Percentiles rank a stretch among this genome's conserved stretches.
phyloP scores from a whole-genome alignment of 2,797 vertebrate genomes.

The Dallia pectoralis region DNA sequence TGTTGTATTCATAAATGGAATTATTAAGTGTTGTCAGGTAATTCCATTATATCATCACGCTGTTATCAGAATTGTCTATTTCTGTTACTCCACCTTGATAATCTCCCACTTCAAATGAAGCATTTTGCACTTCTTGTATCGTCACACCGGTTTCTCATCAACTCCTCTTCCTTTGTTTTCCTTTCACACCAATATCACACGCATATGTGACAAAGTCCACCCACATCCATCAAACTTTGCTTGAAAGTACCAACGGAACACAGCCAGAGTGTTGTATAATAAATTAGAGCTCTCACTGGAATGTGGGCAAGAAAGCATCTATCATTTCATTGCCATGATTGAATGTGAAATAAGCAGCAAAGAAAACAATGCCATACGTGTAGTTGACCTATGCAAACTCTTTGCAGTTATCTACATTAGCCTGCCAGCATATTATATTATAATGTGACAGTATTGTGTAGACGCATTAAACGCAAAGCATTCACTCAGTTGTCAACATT shows the following conservation, averaged over 20 bases:
- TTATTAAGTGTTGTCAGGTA: conserved; percentile 52
- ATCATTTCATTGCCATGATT: conserved; percentile 38
- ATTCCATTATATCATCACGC: conserved; percentile 68
- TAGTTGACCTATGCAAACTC: not conserved
- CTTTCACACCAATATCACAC: conserved; percentile 77
- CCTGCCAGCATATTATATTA: not conserved
- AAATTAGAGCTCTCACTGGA: conserved; percentile 52
- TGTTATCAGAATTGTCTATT: conserved; percentile 76
- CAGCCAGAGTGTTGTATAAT: conserved; percentile 55
- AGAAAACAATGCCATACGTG: not conserved
- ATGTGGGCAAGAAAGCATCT: conserved; percentile 61
- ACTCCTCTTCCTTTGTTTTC: conserved; percentile 72
- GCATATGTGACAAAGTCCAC: conserved; percentile 72
- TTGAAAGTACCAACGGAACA: conserved; percentile 60
- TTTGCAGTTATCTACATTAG: not conserved
- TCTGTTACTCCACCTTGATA: conserved; percentile 72
- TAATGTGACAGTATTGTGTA: not conserved
- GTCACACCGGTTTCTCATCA: conserved; percentile 64
- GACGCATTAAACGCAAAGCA: not conserved
- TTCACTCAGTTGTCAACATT: not conserved
- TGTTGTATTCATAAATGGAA: not conserved
- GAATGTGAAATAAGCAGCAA: not conserved
- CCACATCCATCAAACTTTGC: conserved; percentile 74
- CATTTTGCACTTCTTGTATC: conserved; percentile 71
- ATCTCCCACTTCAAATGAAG: conserved; percentile 69